phyloP scores from a whole-genome alignment of 2,113 vertebrate species.

The Fulica atra region DNA sequence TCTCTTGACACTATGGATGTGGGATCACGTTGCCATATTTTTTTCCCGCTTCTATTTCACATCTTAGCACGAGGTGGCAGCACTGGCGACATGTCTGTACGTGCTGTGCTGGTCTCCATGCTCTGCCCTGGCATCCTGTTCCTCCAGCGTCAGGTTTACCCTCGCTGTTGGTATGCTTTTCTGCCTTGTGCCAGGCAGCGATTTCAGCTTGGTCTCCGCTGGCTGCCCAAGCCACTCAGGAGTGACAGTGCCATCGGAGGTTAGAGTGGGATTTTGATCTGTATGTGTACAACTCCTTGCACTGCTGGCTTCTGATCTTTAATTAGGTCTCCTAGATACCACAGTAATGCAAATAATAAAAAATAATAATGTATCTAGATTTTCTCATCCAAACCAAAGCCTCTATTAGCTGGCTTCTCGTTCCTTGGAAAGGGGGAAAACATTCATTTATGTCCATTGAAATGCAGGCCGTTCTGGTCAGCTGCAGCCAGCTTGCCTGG shows the following conservation, averaged over 20 bases:
- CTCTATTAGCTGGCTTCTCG: background rate
- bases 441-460: background rate
- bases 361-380: background rate
- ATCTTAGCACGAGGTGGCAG: conserved; percentile 52
- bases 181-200: background rate
- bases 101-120: background rate
- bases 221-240: background rate
- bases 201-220: background rate
- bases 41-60: background rate
- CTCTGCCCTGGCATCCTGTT: background rate
- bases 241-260: background rate
- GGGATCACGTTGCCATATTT: background rate
- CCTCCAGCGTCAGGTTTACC: background rate
- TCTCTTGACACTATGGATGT: background rate
- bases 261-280: background rate
- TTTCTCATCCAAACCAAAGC: background rate
- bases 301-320: background rate
- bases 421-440: background rate
- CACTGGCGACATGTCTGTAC: background rate
- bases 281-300: background rate
- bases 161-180: background rate
- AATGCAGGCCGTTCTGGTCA: background rate
- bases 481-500: background rate
- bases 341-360: conserved; percentile 2
- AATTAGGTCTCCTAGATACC: conserved; percentile 19